These are phyloP conservation scores for Rhagoletis zephyria DNA, from an alignment of 1,140 invertebrate genomes.

Conservation along the genomic window DNA sequence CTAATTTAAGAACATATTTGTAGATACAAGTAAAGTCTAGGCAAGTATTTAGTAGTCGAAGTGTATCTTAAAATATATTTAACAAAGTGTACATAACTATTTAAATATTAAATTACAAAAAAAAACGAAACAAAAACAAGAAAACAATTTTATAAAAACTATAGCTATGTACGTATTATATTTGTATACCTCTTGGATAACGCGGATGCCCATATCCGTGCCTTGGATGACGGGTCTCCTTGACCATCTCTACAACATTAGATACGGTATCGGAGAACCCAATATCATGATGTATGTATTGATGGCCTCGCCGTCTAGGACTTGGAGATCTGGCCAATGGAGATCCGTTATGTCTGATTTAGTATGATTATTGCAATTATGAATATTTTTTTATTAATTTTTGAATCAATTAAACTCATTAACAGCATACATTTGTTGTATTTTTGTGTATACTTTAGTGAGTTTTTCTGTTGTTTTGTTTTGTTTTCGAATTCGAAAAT, in stretches of 20 bases:
- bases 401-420: neutral
- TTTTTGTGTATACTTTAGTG: neutral
- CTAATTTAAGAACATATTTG: neutral
- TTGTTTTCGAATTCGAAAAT: neutral
- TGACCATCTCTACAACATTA: slow-evolving; percentile 93
- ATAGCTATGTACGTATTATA: slow-evolving; percentile 1
- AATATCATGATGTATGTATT: slow-evolving; percentile 87
- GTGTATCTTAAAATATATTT: neutral
- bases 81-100: slow-evolving; percentile 3
- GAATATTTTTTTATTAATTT: neutral
- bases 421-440: neutral
- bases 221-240: slow-evolving; percentile 78
- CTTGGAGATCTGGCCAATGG: slow-evolving; percentile 78
- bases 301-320: slow-evolving; percentile 80
- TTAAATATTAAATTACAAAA: neutral
- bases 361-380: slow-evolving; percentile 68
- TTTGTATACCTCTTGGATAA: slow-evolving; percentile 72
- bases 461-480: too few relatives aligned
- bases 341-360: slow-evolving; percentile 74
- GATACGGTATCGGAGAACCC: slow-evolving; percentile 95
- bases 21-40: neutral
- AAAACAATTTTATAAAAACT: neutral
- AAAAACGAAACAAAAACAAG: slow-evolving; percentile 2
- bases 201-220: slow-evolving; percentile 74
- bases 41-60: neutral